These are phyloP conservation scores for Eidolon helvum DNA, from an alignment of 2,113 vertebrate species.

Conservation along the genomic window DNA sequence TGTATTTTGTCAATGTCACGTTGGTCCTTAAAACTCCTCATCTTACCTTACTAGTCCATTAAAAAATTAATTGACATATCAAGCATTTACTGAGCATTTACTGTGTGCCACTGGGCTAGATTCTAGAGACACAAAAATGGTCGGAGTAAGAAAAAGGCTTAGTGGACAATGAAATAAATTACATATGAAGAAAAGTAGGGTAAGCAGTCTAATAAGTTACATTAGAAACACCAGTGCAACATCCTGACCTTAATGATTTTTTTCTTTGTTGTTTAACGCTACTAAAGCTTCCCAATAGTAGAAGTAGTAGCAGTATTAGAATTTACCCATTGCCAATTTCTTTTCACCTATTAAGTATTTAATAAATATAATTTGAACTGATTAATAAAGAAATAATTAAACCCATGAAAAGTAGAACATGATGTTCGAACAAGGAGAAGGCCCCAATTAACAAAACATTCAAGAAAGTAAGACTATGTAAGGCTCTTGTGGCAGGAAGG, in stretches of 20 bases:
- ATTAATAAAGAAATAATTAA: background rate
- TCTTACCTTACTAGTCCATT: background rate
- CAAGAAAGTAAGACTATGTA: background rate
- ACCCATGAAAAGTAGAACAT: background rate
- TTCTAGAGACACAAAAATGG: background rate
- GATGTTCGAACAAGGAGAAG: background rate
- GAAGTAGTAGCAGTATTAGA: background rate
- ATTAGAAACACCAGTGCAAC: background rate
- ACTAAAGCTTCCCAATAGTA: background rate
- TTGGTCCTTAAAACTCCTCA: background rate
- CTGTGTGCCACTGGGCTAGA: background rate
- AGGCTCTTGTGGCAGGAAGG: background rate
- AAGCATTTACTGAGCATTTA: background rate
- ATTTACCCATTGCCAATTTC: background rate
- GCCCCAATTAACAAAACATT: background rate
- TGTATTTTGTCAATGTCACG: background rate
- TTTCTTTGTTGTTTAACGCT: background rate
- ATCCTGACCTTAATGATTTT: background rate
- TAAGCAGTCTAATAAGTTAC: background rate
- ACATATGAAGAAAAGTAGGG: background rate
- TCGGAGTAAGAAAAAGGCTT: background rate
- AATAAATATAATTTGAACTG: background rate
- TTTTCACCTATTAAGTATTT: background rate
- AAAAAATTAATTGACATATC: background rate
- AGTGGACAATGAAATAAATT: background rate